Percentiles rank a stretch among this genome's conserved stretches.
These are phyloP conservation scores for Scatophagus argus DNA, from an alignment of 2,113 vertebrate species.

Conservation along the genomic window DNA sequence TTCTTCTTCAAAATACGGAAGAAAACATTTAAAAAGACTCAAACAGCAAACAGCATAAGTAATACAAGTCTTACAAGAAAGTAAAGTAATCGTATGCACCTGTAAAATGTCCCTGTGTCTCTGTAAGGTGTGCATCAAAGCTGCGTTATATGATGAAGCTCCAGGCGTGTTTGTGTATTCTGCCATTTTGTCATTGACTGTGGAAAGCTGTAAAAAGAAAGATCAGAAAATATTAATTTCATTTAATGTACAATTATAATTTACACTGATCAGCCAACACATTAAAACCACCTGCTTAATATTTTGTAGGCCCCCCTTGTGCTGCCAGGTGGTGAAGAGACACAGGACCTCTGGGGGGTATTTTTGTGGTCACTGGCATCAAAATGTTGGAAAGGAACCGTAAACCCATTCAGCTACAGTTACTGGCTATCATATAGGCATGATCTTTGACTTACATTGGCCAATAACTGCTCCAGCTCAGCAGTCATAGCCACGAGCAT, in stretches of 20 bases:
- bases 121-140: slow-evolving; percentile 94
- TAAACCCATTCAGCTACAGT: neutral
- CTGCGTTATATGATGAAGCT: slow-evolving; percentile 89
- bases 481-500: slow-evolving; percentile 96
- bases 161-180: slow-evolving; percentile 91
- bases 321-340: too few species aligned
- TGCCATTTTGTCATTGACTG: slow-evolving; percentile 94
- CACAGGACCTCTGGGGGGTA: too few species aligned
- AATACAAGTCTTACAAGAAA: neutral
- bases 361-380: too few species aligned
- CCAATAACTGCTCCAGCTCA: slow-evolving; percentile 94
- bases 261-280: too few species aligned
- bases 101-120: slow-evolving; percentile 96
- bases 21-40: neutral
- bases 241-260: too few species aligned
- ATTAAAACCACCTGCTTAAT: too few species aligned
- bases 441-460: slow-evolving; percentile 84
- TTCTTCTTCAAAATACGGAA: neutral
- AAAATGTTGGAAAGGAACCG: neutral
- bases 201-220: slow-evolving; percentile 85
- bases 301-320: too few species aligned
- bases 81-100: slow-evolving; percentile 71
- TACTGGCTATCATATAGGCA: neutral
- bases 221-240: neutral
- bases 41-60: neutral